Evolutionary conservation across 2,113 vertebrate genomes (phyloP).

Genomic region (Gallinago paraguaiae): DNA sequence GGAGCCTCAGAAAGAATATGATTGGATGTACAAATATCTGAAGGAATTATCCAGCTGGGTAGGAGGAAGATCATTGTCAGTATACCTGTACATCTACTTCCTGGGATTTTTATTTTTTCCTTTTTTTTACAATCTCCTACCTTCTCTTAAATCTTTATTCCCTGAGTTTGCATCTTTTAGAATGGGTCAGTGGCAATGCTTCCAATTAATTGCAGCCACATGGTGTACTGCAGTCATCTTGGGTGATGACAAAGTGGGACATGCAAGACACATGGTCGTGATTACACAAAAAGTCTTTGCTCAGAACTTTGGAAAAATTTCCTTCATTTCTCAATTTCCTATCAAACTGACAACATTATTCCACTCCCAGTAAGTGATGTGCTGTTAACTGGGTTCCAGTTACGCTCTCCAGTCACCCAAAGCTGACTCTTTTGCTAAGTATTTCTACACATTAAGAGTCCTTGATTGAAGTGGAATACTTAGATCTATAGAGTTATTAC

Average conservation of each 20-base stretch:
- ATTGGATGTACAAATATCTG: background rate
- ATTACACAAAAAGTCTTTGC: background rate
- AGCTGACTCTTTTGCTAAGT: background rate
- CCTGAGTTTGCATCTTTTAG: background rate
- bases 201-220: background rate
- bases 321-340: constrained; percentile 17
- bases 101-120: background rate
- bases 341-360: background rate
- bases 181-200: background rate
- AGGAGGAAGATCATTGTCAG: background rate
- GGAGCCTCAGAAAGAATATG: background rate
- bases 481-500: background rate
- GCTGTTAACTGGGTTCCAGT: background rate
- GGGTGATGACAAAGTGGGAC: background rate
- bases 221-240: background rate
- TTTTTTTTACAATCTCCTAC: background rate
- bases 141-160: background rate
- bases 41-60: background rate
- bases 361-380: background rate
- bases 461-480: background rate
- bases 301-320: background rate
- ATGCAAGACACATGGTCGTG: background rate
- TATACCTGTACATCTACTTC: background rate
- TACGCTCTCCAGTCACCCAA: background rate
- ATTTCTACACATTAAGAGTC: background rate